These are phyloP conservation scores for Leptogaster cylindrica DNA, from an alignment of 2,888 invertebrate species.

Conservation along the genomic window DNA sequence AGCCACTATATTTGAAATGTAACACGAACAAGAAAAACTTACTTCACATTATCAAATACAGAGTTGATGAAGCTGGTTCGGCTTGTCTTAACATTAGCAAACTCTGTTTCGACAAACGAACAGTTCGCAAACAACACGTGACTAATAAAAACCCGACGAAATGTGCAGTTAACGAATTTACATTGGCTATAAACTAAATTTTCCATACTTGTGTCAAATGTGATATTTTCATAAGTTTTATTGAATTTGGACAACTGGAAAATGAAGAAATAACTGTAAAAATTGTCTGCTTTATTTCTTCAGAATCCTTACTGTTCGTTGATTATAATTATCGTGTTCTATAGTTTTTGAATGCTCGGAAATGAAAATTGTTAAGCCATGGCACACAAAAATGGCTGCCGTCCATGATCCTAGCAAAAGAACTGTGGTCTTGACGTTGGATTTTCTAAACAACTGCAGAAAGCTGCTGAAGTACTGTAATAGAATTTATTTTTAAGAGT, in stretches of 20 bases:
- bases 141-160: constrained; percentile 72
- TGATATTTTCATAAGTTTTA: constrained; percentile 57
- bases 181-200: constrained; percentile 69
- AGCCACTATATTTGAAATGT: too few relatives aligned
- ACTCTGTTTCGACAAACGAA: constrained; percentile 71
- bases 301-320: constrained; percentile 49
- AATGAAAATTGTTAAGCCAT: constrained; percentile 64
- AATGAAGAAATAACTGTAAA: constrained; percentile 45
- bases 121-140: constrained; percentile 77
- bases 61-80: constrained; percentile 71
- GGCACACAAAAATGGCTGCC: constrained; percentile 65
- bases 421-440: constrained; percentile 69
- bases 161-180: constrained; percentile 70
- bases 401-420: constrained; percentile 68
- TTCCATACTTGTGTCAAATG: constrained; percentile 70
- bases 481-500: constrained; percentile 40
- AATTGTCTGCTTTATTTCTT: neutral
- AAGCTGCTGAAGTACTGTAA: constrained; percentile 75
- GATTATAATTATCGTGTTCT: constrained; percentile 60
- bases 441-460: constrained; percentile 70
- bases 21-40: too few relatives aligned
- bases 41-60: constrained; percentile 70
- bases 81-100: constrained; percentile 75
- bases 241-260: constrained; percentile 61
- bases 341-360: constrained; percentile 65